Evolutionary conservation across 2,113 vertebrate species (phyloP), one percentile per base, ranked within the genome.

Genomic region (Embiotoca jacksoni): DNA sequence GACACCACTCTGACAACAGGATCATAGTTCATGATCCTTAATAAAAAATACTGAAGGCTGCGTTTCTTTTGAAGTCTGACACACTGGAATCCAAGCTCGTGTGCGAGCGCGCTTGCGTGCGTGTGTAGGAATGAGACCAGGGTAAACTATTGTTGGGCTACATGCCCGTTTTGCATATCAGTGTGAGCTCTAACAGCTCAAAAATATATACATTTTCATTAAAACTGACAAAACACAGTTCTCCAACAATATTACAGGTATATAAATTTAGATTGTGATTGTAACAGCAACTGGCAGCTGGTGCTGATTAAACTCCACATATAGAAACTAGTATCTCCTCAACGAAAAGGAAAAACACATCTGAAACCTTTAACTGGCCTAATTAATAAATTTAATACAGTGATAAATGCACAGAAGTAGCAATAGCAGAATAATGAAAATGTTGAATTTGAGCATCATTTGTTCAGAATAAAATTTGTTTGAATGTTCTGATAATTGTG

Each of bases 141-240:
- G 66, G 68, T 70, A 16, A 69, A 74, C 31, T 63, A 79, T 44
- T 46, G 61, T 81, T 61, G 71, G 75, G 78, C 56, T 86, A 68
- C 81, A 76, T 86, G 84, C 78, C 78, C 91, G 92, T 85, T 88
- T 88, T 89, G 84, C 80, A 88, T 85, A 86, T 81, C 54, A 80
- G 55, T 77, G 54, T 56, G 23, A 23, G 23, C 23, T 23, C 23
- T 23, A 23, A 67, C 53, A 53, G 67, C 77, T 88, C 70, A 82
- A 76, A 89, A 85, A 85, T 74, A 86, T 67, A 80, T 30, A 30
- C 41, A 67, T 90, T 84, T 74, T 70, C 32, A 83, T 80, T 35
- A 64, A 84, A 85, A 80, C 23, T 6, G 75, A 87, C 83, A 87
- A 76, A 84, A 89, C 88, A 70, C 83, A 81, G 84, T 85, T 80